Evolutionary conservation across 1,140 invertebrate genomes (phyloP), one percentile per base, ranked within the genome.

Genomic region (Drosophila guanche): DNA sequence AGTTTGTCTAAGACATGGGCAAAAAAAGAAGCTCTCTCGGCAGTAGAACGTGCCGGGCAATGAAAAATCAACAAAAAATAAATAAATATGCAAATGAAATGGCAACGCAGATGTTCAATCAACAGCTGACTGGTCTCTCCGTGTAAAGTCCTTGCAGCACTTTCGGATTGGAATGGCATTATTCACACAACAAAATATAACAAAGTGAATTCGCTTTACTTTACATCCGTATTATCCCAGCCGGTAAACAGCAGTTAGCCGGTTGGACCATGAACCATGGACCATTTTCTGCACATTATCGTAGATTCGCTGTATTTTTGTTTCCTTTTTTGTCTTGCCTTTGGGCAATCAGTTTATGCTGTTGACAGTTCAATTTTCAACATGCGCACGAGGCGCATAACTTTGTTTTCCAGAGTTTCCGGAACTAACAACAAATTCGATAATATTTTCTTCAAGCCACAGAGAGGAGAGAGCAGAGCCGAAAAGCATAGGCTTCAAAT

Each of bases 1-100:
- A 81, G 54, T 81, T 81, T 58, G 51, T 76, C 79, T 83, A 73
- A 78, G 57, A 42, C 58, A 62, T 50, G 37, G 54, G 16, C 16
- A 27, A 46, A 16, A 43, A 20, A 45, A n/a, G n/a, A n/a, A n/a
- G n/a, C n/a, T n/a, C n/a, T n/a, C n/a, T n/a, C 10, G 33, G 27
- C 10, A 42, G 27, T 37, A 33, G 22, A 37, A 37, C 8, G 3
- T 10, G 33, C 10, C 23, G 48, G 42, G 12, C 8, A 42, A 29
- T 48, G 65, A 20, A 56, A 55, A 68, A 68, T 54, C 65, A 74
- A 79, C 76, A 80, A 80, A 68, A 68, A 81, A 81, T 76, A 80
- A n/a, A n/a, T 80, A 81, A 67, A 80, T 72, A 80, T 80, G 78
- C 78, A 80, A 80, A 80, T 80, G 78, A 81, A 80, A 81, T 67